Base-by-base conservation (phyloP, 2,888 invertebrate genomes). In the Agapetus fuscipes region DNA sequence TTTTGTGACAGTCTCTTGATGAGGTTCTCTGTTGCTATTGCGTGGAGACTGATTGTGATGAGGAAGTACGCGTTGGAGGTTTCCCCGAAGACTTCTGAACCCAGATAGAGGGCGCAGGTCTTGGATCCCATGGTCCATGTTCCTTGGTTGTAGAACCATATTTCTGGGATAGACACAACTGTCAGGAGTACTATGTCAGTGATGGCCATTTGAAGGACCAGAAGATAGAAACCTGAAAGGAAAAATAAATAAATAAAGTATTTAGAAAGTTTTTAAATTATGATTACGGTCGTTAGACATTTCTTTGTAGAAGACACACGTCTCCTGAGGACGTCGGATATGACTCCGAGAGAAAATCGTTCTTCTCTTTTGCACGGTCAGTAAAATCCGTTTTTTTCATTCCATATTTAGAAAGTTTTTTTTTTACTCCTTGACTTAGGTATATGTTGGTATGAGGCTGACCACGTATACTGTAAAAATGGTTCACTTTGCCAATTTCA, bases 41-140 rank as follows among this genome's bases (percentile, higher is more conserved):
- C 61, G 50, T 77, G 78, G 39, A 77, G 62, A 40, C 75, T 73
- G 38, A 75, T 56, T 12, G 72, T 72, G 35, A 68, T 61, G 20
- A 73, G 59, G 43, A 76, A 60, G 55, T 76, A 78, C 10, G 72
- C 55, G 2, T 67, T 64, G n/a, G 72, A 65, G 2, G 74, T 71
- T 33, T 73, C 70, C 2, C 67, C 59, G 32, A 78, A 62, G 25
- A 74, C 66, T 54, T 68, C 73, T 12, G 68, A 52, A 25, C 76
- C 77, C 47, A 71, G 58, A 54, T 71, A 75, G 2, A 70, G 56
- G 35, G 65, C 60, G 53, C 77, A 78, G 37, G 63, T 56, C 32
- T 59, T 58, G 26, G 54, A 53, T 13, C 73, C 65, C 48, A 74
- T 68, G 20, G 54, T 54, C 76, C 76, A 77, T 27, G 66, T 63